Conservation (phyloP, 2,113 vertebrate species). For the Colossoma macropomum region DNA sequence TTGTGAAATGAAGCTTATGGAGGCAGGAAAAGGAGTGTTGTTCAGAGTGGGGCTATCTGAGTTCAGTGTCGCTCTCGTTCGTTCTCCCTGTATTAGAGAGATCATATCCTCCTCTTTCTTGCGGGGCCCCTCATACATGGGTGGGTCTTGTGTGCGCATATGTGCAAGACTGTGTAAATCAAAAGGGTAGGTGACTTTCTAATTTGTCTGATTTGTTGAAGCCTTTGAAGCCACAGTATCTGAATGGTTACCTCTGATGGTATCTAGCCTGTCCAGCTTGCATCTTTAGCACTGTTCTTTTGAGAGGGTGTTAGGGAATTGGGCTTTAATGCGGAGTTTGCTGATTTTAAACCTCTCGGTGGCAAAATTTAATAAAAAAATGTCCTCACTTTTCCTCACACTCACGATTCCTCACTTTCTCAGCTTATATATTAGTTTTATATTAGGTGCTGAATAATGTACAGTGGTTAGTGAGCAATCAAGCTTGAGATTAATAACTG, state of each 20-base stretch:
- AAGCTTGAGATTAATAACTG: background rate
- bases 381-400: too few relatives aligned
- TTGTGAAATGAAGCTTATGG: slow-evolving; percentile 60
- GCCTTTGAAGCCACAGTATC: background rate
- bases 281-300: background rate
- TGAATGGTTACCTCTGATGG: background rate
- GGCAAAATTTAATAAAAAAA: background rate
- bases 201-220: background rate
- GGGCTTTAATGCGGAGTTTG: background rate
- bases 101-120: slow-evolving; percentile 2
- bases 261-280: too few relatives aligned
- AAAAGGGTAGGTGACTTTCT: slow-evolving; percentile 8
- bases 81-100: slow-evolving; percentile 25
- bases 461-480: too few relatives aligned
- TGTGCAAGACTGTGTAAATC: slow-evolving; percentile 51
- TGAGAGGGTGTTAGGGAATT: too few relatives aligned
- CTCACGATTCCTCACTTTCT: too few relatives aligned
- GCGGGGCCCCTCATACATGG: slow-evolving; percentile 25
- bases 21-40: slow-evolving; percentile 65
- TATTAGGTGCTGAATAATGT: too few relatives aligned
- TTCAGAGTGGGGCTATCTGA: slow-evolving; percentile 68
- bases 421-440: too few relatives aligned
- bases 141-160: slow-evolving; percentile 7
- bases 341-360: background rate
- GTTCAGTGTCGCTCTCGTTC: slow-evolving; percentile 64